These are phyloP conservation scores for Poicephalus meyeri DNA, from an alignment of 2,113 vertebrate species.

Conservation along the genomic window DNA sequence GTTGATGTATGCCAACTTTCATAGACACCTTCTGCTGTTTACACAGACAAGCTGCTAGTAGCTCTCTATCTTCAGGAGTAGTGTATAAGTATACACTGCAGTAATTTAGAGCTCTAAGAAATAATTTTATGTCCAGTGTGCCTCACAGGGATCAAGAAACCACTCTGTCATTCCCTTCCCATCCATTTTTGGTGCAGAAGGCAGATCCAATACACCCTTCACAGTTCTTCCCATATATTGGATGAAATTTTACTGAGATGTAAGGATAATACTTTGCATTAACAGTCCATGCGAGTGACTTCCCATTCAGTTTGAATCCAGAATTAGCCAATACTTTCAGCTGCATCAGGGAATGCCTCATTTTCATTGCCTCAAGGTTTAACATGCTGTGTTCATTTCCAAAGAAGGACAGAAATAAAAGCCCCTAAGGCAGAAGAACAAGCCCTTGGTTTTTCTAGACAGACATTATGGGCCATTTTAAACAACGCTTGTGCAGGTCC, in stretches of 20 bases:
- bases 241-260: neutral
- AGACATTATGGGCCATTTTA: neutral
- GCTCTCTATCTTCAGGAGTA: neutral
- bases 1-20: neutral
- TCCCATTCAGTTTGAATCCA: neutral
- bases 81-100: neutral
- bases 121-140: neutral
- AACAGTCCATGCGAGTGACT: neutral
- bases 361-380: neutral
- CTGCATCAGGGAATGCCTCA: neutral
- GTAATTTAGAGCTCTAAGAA: neutral
- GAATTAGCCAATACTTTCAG: neutral
- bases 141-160: neutral
- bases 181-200: neutral
- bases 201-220: neutral
- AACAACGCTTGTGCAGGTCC: neutral
- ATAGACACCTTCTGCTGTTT: neutral
- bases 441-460: neutral
- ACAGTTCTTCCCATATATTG: neutral
- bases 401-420: conserved; percentile 18
- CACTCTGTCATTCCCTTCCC: neutral
- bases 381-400: neutral
- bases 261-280: neutral
- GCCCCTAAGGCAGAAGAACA: neutral
- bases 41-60: neutral